Evolutionary conservation across 2,113 vertebrate genomes (phyloP).

Genomic region (Lagopus muta): DNA sequence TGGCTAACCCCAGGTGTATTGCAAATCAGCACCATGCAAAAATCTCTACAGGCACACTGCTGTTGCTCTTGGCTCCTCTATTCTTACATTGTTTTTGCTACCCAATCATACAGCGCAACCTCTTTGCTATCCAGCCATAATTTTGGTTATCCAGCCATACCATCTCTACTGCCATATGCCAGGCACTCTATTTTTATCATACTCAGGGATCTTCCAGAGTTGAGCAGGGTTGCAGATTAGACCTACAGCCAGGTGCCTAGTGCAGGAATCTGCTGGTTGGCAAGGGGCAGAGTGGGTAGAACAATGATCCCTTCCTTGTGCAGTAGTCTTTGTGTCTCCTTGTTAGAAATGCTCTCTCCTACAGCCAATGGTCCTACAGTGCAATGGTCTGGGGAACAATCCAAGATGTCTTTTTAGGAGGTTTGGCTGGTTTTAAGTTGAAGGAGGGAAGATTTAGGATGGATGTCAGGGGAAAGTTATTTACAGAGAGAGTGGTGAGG

Average conservation of each 20-base stretch:
- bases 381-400: neutral
- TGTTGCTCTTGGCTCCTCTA: neutral
- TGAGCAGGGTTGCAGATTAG: neutral
- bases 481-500: no score
- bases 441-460: no score
- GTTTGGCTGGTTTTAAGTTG: neutral
- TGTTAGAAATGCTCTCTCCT: neutral
- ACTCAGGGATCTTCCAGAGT: neutral
- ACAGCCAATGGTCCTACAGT: neutral
- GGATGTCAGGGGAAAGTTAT: no score
- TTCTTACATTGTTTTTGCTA: neutral
- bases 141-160: neutral
- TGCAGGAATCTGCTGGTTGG: neutral
- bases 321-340: neutral
- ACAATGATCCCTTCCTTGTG: neutral
- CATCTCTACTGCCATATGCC: neutral
- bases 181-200: neutral
- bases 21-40: neutral
- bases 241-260: neutral
- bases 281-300: neutral
- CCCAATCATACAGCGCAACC: neutral
- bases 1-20: neutral
- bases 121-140: neutral
- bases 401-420: neutral
- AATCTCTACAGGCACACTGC: neutral